Evolutionary conservation across 2,113 vertebrate species (phyloP).

Genomic region (Psammodynastes pulverulentus): DNA sequence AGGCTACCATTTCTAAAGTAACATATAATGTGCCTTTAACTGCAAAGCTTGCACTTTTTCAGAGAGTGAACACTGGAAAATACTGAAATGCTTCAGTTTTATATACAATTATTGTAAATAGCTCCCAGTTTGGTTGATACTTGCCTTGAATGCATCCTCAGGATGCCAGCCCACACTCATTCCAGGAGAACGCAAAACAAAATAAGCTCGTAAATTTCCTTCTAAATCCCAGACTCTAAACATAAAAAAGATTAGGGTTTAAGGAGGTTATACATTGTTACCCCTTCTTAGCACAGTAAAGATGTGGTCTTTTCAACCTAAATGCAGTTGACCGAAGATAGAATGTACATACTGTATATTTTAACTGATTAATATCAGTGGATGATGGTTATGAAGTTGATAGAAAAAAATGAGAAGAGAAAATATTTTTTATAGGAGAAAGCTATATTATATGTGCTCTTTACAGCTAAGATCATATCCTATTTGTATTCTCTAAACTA

Average conservation of each 20-base stretch:
- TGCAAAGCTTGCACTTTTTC: constrained; percentile 6
- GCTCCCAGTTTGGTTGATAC: constrained; percentile 32
- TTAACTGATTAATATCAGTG: background rate
- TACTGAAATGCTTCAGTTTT: background rate
- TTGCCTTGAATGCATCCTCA: constrained; percentile 88
- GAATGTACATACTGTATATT: background rate
- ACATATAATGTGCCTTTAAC: background rate
- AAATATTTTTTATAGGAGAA: background rate
- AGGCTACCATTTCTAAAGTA: background rate
- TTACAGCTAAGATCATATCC: background rate
- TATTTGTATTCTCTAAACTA: background rate
- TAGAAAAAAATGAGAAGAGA: background rate
- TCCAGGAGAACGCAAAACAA: constrained; percentile 89
- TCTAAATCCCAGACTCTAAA: constrained; percentile 91
- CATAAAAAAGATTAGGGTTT: background rate
- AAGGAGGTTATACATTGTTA: background rate
- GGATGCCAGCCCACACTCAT: constrained; percentile 97
- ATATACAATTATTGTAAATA: background rate
- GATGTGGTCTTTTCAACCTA: background rate
- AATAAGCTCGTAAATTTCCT: constrained; percentile 79
- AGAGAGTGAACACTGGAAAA: background rate
- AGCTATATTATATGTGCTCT: background rate
- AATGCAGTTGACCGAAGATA: background rate
- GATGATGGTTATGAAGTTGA: background rate
- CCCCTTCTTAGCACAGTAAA: background rate